Conservation (phyloP, 2,113 vertebrate species). For the Pavo muticus region DNA sequence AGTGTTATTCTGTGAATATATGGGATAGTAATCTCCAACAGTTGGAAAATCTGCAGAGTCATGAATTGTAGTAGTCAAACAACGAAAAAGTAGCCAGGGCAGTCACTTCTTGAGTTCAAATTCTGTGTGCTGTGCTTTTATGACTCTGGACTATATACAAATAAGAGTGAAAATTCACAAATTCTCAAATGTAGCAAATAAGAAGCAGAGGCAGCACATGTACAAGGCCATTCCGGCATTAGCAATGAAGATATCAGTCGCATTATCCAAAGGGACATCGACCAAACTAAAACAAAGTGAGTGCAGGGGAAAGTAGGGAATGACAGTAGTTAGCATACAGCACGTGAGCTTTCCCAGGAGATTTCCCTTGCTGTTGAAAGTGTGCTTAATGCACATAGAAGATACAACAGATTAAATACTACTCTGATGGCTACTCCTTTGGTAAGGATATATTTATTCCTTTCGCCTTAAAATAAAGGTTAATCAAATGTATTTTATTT, state of each 20-base stretch:
- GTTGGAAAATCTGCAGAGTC: neutral
- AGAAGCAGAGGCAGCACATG: neutral
- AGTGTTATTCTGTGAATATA: neutral
- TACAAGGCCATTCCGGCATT: neutral
- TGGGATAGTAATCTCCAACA: neutral
- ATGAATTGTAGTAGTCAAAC: neutral
- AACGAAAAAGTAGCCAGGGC: neutral
- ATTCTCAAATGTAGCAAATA: neutral
- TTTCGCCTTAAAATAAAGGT: neutral
- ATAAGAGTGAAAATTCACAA: neutral
- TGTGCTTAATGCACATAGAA: neutral
- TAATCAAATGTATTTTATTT: neutral
- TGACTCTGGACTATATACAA: rapidly evolving
- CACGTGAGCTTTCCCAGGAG: neutral
- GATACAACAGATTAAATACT: neutral
- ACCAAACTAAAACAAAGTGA: neutral
- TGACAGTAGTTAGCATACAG: neutral
- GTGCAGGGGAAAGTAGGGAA: neutral
- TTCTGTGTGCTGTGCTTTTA: neutral
- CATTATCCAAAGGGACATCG: neutral
- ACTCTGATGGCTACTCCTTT: neutral
- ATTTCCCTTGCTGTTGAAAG: neutral
- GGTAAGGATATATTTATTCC: neutral
- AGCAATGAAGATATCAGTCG: neutral
- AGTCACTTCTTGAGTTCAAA: neutral